Evolutionary conservation across 2,888 invertebrate genomes (phyloP), one percentile per base, ranked within the genome.

Genomic region (Emmelina monodactyla): DNA sequence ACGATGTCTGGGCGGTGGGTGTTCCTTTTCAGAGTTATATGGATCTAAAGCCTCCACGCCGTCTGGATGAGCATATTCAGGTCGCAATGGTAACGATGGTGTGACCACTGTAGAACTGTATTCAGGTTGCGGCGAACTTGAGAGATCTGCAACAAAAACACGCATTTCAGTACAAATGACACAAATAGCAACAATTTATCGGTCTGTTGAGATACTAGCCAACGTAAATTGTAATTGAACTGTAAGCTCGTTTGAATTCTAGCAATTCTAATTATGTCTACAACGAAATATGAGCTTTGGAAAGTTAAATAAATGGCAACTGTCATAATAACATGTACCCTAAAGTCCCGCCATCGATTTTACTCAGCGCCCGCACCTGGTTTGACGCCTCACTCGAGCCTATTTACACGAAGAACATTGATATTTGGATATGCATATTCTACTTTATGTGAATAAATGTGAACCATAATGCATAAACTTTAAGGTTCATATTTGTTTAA

Each of bases 371-470:
- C 66, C 51, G 63, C 78, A 76, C 76, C 78, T 78, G 78, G 78
- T 56, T 62, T 67, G 59, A 67, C 66, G 65, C 64, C 60, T 75
- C 69, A 71, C 69, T 66, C 66, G 51, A 51, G 58, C 65, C 64
- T 73, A 70, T 75, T 78, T 76, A 72, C 72, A 67, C 61, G 69
- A 72, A 66, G n/a, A 76, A 71, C 68, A 68, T 63, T 66, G 65
- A 70, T 72, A 72, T 76, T 73, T 67, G 59, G 69, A 69, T 70
- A 71, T 56, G 47, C 59, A 51, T 58, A 61, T 65, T 65, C 70
- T 54, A 62, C 51, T 57, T 61, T 52, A 59, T 53, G n/a, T n/a
- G n/a, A n/a, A n/a, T n/a, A n/a, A n/a, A n/a, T n/a, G n/a, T n/a
- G n/a, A n/a, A n/a, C n/a, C n/a, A n/a, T n/a, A n/a, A n/a, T n/a